Evolutionary conservation across 2,113 vertebrate genomes (phyloP), one percentile per base, ranked within the genome.

Genomic region (Thryonomys swinderianus): DNA sequence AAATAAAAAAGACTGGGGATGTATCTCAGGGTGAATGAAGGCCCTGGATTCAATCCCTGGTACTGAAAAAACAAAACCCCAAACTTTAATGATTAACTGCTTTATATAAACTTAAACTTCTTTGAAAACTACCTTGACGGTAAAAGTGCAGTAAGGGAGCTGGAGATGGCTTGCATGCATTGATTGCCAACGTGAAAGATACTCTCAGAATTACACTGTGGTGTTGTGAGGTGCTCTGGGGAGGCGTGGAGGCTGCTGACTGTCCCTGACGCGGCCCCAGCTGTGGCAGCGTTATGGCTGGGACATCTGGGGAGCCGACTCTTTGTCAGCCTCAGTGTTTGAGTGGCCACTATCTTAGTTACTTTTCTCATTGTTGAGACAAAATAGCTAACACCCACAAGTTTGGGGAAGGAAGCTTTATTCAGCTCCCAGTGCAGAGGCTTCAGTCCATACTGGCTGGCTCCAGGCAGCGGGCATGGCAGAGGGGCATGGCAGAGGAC

Each of bases 261-360:
- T 42, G 9, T 27, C 57, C 69, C 34, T 55, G 48, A 79, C 34
- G 71, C 40, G 16, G 48, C 91, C 69, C 57, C 91, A 94, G 95
- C 91, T 96, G 93, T 92, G 89, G 79, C 66, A 88, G 89, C 79
- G 62, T 67, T 85, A 73, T 34, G 74, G 67, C 86, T 88, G 85
- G 67, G 83, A 89, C 93, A 84, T 95, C 97, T 96, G 92, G 94
- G 96, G 87, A 30, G 82, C 85, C 91, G 79, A 91, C 83, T 95
- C 96, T 96, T 95, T 95, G 95, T 97, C 96, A 92, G 90, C 90
- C 80, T 80, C 11, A 69, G 83, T 57, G 7, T 96, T 96, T 90
- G 66, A 81, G 61, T 91, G 83, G 18, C 71, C 42, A 18, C 9
- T 69, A 34, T 69, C 66, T 69, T 69, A 69, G 66, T 20, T 37